Percentiles rank a stretch among this genome's conserved stretches.
These are phyloP conservation scores for Cariama cristata DNA, from an alignment of 2,113 vertebrate species.

Conservation along the genomic window DNA sequence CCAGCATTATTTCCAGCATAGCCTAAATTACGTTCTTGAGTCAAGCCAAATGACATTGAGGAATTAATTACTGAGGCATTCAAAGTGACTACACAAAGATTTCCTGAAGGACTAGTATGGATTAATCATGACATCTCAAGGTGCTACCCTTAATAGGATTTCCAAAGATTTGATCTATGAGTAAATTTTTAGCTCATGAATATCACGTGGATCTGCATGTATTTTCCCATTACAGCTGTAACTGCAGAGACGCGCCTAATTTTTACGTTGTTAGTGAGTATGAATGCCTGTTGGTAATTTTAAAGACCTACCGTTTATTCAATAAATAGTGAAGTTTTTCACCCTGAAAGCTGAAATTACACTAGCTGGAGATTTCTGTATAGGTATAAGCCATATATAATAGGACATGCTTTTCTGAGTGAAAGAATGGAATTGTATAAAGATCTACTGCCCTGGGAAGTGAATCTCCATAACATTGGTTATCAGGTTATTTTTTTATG, in stretches of 20 bases:
- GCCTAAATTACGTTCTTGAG: neutral
- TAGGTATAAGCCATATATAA: neutral
- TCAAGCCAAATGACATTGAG: slow-evolving; percentile 44
- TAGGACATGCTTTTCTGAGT: neutral
- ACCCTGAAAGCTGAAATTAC: slow-evolving; percentile 9
- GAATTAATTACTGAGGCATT: slow-evolving; percentile 56
- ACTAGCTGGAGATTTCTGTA: neutral
- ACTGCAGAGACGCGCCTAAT: neutral
- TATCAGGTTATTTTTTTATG: neutral
- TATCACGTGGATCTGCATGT: neutral
- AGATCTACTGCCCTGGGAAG: neutral
- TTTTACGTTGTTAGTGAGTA: neutral
- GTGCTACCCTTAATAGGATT: slow-evolving; percentile 64
- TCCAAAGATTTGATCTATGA: slow-evolving; percentile 52
- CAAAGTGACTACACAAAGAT: slow-evolving; percentile 48
- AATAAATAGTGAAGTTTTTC: neutral
- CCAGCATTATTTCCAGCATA: neutral
- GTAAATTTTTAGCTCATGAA: slow-evolving; percentile 48
- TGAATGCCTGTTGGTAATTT: neutral
- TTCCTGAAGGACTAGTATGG: slow-evolving; percentile 60
- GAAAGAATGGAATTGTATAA: neutral
- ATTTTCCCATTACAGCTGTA: neutral
- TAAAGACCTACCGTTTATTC: neutral
- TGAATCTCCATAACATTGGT: neutral
- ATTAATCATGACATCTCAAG: slow-evolving; percentile 68